Percentiles rank a stretch among this genome's conserved stretches.
These are phyloP conservation scores for Phengaris alcon DNA, from an alignment of 2,888 invertebrate species.

Conservation along the genomic window DNA sequence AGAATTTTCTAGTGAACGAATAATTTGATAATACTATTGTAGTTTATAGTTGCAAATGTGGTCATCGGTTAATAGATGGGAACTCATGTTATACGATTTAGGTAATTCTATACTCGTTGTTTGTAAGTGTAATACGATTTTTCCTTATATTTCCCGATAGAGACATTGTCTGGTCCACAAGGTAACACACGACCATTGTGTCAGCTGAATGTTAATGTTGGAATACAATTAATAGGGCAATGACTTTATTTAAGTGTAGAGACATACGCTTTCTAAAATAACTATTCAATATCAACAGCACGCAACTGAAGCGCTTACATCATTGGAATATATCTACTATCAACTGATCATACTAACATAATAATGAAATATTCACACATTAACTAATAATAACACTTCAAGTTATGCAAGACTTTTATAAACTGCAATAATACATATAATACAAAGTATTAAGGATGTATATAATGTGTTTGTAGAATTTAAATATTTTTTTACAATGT, in stretches of 20 bases:
- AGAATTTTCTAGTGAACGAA: background rate
- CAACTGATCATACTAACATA: slow-evolving; percentile 24
- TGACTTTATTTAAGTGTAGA: slow-evolving; percentile 59
- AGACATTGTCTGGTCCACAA: slow-evolving; percentile 12
- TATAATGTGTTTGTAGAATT: background rate
- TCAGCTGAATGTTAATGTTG: slow-evolving; percentile 34
- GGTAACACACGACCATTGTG: slow-evolving; percentile 13
- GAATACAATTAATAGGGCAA: slow-evolving; percentile 50
- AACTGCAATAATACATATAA: background rate
- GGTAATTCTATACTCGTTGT: background rate
- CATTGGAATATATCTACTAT: slow-evolving; percentile 40
- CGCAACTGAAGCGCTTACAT: slow-evolving; percentile 63
- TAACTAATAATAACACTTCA: slow-evolving; percentile 3
- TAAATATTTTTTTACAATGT: background rate
- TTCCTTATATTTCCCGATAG: background rate
- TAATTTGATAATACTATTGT: background rate
- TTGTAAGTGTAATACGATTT: slow-evolving; percentile 8
- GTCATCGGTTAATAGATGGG: background rate
- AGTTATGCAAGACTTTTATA: background rate
- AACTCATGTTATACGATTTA: background rate
- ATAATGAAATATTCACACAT: slow-evolving; percentile 19
- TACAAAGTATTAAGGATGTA: background rate
- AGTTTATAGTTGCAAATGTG: background rate
- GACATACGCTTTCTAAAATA: slow-evolving; percentile 73
- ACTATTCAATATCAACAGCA: slow-evolving; percentile 71